Evolutionary conservation across 2,797 vertebrate species (phyloP), one percentile per base, ranked within the genome.

Genomic region (Nyctalus aviator): DNA sequence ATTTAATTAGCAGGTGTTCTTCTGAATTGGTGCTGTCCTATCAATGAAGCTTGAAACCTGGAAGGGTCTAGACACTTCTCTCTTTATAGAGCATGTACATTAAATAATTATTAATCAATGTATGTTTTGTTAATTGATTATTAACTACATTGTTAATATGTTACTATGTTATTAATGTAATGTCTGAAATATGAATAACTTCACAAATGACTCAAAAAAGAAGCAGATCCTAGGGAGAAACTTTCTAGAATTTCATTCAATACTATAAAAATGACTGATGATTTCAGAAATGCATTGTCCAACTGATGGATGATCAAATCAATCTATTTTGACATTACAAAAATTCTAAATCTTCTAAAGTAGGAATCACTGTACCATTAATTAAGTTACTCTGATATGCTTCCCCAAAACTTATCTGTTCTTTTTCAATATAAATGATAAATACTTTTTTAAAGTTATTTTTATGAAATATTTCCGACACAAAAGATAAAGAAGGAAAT

Each of bases 101-200:
- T 59, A 68, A 32, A 21, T 57, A 68, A 48, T 25, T 73, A 57
- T 59, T 48, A 79, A 71, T 27, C 37, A 27, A 48, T 30, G 32
- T 27, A 2, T 37, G 15, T 27, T 75, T 48, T 57, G 14, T 72
- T 64, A 44, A 32, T 86, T n/a, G 13, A 46, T 64, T 77, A 59
- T 35, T 55, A 53, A 53, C 30, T 84, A 50, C 18, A 89, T 77
- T 73, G 21, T 37, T 71, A 55, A n/a, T 55, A 79, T 10, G 44
- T 27, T 55, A 20, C 15, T 48, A n/a, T 71, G 66, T 30, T 50
- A 91, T 35, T 79, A 76, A 62, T 95, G 32, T 66, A 46, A n/a
- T 93, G 90, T 88, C 77, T 46, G 93, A 59, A 76, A 94, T 95
- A 57, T 84, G 9, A 69, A 44, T 83, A 96, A 95, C 41, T 94